These are phyloP conservation scores for Intellagama lesueurii DNA, from an alignment of 2,797 vertebrate species.

Conservation along the genomic window DNA sequence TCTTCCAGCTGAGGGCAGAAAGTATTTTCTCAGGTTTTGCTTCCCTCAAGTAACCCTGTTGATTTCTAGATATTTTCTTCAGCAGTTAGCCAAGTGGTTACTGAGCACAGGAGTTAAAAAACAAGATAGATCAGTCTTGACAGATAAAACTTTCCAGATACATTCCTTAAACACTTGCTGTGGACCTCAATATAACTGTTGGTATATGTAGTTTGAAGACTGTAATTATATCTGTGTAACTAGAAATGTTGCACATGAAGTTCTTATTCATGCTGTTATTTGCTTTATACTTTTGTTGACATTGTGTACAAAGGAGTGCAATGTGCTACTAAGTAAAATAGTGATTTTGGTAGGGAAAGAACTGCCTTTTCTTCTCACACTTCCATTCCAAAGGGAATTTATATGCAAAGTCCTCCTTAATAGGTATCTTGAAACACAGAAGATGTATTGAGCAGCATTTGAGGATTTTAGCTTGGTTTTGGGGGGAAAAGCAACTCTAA, in stretches of 20 bases:
- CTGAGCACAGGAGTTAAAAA: neutral
- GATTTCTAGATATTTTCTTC: neutral
- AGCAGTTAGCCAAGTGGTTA: neutral
- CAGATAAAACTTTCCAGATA: neutral
- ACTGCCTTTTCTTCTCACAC: slow-evolving; percentile 17
- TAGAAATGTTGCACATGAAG: neutral
- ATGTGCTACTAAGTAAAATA: neutral
- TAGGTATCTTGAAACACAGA: slow-evolving; percentile 34
- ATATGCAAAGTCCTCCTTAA: slow-evolving; percentile 7
- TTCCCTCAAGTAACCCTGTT: neutral
- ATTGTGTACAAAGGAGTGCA: neutral
- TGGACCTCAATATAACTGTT: neutral
- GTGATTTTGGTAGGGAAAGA: slow-evolving; percentile 15
- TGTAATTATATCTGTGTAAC: neutral
- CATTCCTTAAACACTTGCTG: neutral
- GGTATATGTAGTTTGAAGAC: neutral
- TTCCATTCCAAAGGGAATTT: neutral
- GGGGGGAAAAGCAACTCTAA: slow-evolving; percentile 4
- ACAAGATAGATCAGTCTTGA: neutral
- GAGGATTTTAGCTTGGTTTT: slow-evolving; percentile 15
- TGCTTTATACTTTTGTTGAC: neutral
- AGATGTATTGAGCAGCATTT: slow-evolving; percentile 32
- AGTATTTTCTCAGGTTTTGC: neutral
- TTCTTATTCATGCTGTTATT: neutral
- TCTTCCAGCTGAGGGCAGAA: neutral